Conservation (phyloP, 2,797 vertebrate species). For the Sebastes baramenuke region DNA sequence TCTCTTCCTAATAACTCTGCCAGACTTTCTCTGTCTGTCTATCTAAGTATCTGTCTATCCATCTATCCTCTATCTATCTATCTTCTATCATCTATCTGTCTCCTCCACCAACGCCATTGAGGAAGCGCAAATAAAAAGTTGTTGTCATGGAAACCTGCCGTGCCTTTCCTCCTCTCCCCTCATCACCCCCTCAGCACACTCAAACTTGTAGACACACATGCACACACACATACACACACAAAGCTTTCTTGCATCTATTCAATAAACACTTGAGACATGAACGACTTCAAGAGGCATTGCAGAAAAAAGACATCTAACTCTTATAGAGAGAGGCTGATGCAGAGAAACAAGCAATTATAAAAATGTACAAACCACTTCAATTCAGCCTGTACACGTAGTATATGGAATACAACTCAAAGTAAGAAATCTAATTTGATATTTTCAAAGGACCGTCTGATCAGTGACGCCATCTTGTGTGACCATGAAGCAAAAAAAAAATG, state of each 20-base stretch:
- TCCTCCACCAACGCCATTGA: conserved; percentile 64
- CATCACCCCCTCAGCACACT: conserved; percentile 49
- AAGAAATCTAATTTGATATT: background rate
- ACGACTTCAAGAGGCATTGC: conserved; percentile 36
- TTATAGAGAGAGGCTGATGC: conserved; percentile 1
- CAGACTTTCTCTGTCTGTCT: conserved; percentile 49
- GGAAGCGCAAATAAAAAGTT: conserved; percentile 76
- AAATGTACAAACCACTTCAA: background rate
- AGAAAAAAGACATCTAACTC: conserved; percentile 25
- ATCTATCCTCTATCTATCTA: conserved; percentile 16
- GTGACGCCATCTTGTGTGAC: background rate
- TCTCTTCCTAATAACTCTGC: conserved; percentile 61
- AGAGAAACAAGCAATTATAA: background rate
- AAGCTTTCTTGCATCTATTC: conserved; percentile 19
- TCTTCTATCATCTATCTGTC: conserved; percentile 20
- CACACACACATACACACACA: background rate
- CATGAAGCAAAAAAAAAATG: background rate
- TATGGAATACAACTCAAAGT: background rate
- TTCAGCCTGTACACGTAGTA: background rate
- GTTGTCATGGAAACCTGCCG: conserved; percentile 81
- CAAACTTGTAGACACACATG: conserved; percentile 36
- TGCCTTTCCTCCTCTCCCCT: conserved; percentile 69
- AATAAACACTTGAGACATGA: conserved; percentile 44
- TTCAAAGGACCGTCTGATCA: background rate
- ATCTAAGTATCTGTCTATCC: conserved; percentile 29